These are phyloP conservation scores for Acanthosepion pharaonis DNA, from an alignment of 2,888 invertebrate species.

Conservation along the genomic window DNA sequence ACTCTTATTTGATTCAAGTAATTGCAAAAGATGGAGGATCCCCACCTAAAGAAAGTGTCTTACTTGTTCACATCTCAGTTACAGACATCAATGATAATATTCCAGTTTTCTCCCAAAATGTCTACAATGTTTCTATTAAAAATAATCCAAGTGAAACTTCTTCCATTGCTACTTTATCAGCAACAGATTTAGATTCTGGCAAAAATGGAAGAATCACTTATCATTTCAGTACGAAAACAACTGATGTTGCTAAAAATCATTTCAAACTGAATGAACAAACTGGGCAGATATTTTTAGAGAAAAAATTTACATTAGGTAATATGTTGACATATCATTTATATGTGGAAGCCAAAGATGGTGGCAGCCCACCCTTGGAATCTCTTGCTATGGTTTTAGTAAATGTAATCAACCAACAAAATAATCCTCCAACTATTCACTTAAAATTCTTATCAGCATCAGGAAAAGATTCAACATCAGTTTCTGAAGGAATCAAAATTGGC, in stretches of 20 bases:
- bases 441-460: not conserved
- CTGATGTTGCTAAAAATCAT: not conserved
- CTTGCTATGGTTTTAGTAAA: not conserved
- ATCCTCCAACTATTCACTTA: not conserved
- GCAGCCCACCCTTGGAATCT: not conserved
- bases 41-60: not conserved
- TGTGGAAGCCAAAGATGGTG: not conserved
- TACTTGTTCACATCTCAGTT: conserved; percentile 8
- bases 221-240: not conserved
- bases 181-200: not conserved
- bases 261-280: not conserved
- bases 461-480: conserved; percentile 33
- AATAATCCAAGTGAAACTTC: not conserved
- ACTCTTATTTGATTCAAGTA: not conserved
- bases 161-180: not conserved
- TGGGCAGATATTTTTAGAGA: not conserved
- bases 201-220: conserved; percentile 33
- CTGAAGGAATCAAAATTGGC: not conserved
- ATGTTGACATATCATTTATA: not conserved
- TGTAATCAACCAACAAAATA: not conserved
- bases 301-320: not conserved
- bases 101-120: not conserved
- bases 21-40: not conserved
- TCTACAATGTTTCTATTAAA: not conserved
- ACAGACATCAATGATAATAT: not conserved